These are phyloP conservation scores for Neoarius graeffei DNA, from an alignment of 2,113 vertebrate species.

Conservation along the genomic window DNA sequence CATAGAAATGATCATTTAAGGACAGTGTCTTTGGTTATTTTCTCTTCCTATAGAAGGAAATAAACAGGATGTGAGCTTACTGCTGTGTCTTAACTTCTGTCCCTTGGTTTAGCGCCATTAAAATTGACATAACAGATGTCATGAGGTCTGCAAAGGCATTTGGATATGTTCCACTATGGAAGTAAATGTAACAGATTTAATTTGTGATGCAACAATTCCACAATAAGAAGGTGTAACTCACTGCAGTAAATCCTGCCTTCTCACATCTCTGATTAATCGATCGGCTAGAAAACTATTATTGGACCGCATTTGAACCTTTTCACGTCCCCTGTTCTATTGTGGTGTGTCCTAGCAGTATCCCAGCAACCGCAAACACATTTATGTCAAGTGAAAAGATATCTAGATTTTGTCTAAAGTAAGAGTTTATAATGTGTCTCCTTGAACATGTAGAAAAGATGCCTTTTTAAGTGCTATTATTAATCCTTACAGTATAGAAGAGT, in stretches of 20 bases:
- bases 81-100: neutral
- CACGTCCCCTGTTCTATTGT: neutral
- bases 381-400: neutral
- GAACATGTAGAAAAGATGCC: neutral
- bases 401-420: neutral
- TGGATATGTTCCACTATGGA: neutral
- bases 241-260: neutral
- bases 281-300: neutral
- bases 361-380: neutral
- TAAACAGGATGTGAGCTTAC: constrained; percentile 5
- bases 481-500: no score
- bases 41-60: neutral
- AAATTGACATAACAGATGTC: neutral
- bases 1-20: neutral
- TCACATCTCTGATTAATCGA: neutral
- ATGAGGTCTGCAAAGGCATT: neutral
- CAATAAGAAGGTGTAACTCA: neutral
- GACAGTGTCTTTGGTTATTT: neutral
- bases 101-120: neutral
- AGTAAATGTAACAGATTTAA: neutral
- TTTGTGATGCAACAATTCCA: neutral
- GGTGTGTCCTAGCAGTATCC: neutral
- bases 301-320: neutral
- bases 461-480: no score
- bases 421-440: neutral